Evolutionary conservation across 2,797 vertebrate genomes (phyloP).

Genomic region (Eupleurogrammus muticus): DNA sequence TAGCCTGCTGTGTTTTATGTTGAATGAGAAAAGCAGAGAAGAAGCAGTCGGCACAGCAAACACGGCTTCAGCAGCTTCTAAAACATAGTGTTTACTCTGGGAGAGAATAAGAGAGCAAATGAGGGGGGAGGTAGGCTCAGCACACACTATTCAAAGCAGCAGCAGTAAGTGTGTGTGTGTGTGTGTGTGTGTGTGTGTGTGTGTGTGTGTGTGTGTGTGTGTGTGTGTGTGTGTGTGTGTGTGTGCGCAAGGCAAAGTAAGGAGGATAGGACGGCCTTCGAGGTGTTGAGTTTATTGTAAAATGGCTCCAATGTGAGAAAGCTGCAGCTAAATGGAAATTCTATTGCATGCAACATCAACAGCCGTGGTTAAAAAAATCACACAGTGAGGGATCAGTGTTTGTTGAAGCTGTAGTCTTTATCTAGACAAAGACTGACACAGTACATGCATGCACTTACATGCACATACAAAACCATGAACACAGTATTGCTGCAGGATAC

Average conservation of each 20-base stretch:
- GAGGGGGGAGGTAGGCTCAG: background rate
- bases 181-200: no score
- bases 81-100: constrained; percentile 28
- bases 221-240: no score
- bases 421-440: constrained; percentile 2
- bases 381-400: background rate
- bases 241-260: no score
- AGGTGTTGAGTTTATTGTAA: constrained; percentile 7
- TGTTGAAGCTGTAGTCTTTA: constrained; percentile 6
- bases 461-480: constrained; percentile 1
- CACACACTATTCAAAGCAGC: constrained; percentile 38
- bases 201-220: no score
- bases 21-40: background rate
- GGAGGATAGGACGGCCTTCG: no score
- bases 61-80: constrained; percentile 23
- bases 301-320: constrained; percentile 22
- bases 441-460: background rate
- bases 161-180: constrained; percentile 6
- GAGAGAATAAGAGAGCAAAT: constrained; percentile 4
- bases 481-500: background rate
- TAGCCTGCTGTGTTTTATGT: background rate
- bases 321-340: background rate
- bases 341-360: background rate
- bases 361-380: no score
- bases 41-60: constrained; percentile 24